phyloP scores from a whole-genome alignment of 2,888 invertebrate genomes.

The Bimastos eiseni region DNA sequence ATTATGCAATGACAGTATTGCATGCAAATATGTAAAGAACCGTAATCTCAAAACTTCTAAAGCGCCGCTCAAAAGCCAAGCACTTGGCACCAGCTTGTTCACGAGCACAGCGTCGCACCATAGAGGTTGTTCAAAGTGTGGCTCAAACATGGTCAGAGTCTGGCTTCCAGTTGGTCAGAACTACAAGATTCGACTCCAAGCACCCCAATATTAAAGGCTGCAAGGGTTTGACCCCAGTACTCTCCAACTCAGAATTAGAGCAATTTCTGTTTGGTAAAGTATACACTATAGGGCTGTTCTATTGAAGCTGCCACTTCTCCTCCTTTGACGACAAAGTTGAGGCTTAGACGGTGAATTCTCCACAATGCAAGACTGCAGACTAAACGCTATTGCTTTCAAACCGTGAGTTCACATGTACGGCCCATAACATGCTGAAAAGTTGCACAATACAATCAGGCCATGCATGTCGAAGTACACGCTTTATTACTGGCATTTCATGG shows the following conservation, averaged over 20 bases:
- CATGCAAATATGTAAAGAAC: neutral
- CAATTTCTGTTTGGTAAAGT: neutral
- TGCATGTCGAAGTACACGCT: neutral
- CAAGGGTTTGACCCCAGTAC: neutral
- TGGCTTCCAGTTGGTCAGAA: too few species aligned
- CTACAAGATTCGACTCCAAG: neutral
- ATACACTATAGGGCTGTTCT: neutral
- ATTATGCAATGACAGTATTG: neutral
- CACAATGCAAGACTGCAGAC: neutral
- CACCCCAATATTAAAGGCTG: neutral
- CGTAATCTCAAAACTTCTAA: too few species aligned
- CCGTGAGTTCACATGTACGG: neutral
- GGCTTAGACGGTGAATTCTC: neutral
- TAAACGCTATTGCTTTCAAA: neutral
- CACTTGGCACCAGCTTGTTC: too few species aligned
- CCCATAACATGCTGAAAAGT: neutral
- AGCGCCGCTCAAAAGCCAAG: too few species aligned
- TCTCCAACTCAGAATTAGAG: neutral
- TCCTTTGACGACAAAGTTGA: neutral
- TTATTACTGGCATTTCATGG: neutral
- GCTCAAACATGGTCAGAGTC: too few species aligned
- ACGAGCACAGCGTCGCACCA: too few species aligned
- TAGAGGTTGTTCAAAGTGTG: too few species aligned
- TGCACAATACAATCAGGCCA: neutral
- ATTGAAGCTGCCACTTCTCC: neutral